Conservation (phyloP, 2,113 vertebrate species). For the Patagioenas fasciata region DNA sequence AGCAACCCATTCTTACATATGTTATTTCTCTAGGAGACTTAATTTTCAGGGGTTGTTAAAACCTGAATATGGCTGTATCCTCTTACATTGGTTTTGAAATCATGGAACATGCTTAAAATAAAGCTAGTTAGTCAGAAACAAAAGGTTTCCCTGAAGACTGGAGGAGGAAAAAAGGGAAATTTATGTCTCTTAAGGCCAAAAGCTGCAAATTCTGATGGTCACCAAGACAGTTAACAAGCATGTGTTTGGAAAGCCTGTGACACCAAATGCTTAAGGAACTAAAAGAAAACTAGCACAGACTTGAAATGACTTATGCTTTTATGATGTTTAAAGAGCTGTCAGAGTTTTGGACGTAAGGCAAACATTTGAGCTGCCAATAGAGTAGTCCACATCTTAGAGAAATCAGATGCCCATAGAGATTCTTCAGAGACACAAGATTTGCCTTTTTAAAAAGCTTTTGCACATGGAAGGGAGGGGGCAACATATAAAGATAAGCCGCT, state of each 20-base stretch:
- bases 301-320: not conserved
- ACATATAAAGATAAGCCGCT: not conserved
- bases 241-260: not conserved
- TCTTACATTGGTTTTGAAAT: not conserved
- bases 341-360: not conserved
- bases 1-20: not conserved
- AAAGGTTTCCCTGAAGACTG: not conserved
- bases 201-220: not conserved
- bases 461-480: accelerated
- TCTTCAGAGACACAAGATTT: not conserved
- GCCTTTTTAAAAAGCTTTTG: not conserved
- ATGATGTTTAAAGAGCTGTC: not conserved
- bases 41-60: not conserved
- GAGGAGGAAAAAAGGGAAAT: not conserved
- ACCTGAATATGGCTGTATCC: not conserved
- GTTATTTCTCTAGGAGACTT: not conserved
- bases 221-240: not conserved
- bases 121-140: not conserved
- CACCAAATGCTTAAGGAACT: not conserved
- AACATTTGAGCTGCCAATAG: not conserved
- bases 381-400: not conserved
- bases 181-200: not conserved
- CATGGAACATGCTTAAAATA: not conserved
- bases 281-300: not conserved
- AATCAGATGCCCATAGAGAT: not conserved